A percentile compares a stretch with the other conserved stretches of the same genome.
phyloP scores from a whole-genome alignment of 2,113 vertebrate species.

The Vidua macroura region DNA sequence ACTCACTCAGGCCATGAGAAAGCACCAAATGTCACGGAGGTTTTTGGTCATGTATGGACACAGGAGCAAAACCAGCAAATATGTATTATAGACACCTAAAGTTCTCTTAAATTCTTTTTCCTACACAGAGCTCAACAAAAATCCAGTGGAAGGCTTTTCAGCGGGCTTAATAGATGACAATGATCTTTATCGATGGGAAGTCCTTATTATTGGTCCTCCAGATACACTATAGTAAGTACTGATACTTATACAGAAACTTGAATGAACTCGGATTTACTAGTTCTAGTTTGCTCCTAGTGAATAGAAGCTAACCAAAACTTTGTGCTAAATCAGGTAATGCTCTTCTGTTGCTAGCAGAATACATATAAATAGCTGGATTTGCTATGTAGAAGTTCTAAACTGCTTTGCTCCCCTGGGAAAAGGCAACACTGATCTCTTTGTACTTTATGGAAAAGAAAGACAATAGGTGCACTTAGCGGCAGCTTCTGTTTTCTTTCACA shows the following conservation, averaged over 20 bases:
- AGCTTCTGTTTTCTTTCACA: neutral
- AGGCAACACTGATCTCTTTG: neutral
- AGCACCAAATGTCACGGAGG: accelerated
- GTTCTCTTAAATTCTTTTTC: slow-evolving; percentile 54
- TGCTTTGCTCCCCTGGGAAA: neutral
- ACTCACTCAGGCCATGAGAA: neutral
- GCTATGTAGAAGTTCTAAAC: neutral
- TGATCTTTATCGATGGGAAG: slow-evolving; percentile 99
- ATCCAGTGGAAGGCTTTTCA: slow-evolving; percentile 99
- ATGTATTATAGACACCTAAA: neutral
- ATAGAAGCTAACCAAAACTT: neutral
- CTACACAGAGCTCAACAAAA: slow-evolving; percentile 96
- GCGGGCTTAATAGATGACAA: slow-evolving; percentile 98
- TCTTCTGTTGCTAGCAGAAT: neutral
- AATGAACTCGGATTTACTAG: neutral
- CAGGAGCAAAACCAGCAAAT: neutral
- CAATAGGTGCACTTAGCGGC: neutral
- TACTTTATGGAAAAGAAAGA: neutral
- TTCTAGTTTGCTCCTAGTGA: neutral
- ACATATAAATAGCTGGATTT: neutral
- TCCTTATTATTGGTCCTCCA: slow-evolving; percentile 98
- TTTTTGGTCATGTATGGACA: neutral
- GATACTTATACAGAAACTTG: slow-evolving; percentile 6
- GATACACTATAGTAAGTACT: slow-evolving; percentile 97
- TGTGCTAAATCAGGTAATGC: neutral